Evolutionary conservation across 2,113 vertebrate species (phyloP).

Genomic region (Nettapus auritus): DNA sequence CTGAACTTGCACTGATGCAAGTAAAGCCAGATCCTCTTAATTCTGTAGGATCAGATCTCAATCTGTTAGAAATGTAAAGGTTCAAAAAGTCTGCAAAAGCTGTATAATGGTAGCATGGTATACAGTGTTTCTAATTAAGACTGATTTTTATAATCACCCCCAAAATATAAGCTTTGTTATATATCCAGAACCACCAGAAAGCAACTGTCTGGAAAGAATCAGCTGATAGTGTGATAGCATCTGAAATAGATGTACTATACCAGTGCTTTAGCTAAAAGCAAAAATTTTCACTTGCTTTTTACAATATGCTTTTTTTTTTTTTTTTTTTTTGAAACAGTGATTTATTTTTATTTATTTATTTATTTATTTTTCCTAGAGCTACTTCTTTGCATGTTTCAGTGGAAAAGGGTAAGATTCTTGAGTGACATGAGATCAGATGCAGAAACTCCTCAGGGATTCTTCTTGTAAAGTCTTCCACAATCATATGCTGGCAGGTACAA

Average conservation of each 20-base stretch:
- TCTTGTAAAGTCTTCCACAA: slow-evolving; percentile 15
- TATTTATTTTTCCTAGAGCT: background rate
- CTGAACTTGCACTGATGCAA: background rate
- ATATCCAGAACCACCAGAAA: background rate
- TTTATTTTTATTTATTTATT: background rate
- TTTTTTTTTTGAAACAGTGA: background rate
- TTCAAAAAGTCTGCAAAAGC: background rate
- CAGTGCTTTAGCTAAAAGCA: background rate
- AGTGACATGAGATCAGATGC: background rate
- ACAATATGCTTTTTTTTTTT: background rate
- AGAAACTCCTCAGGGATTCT: background rate
- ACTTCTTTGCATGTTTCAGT: background rate
- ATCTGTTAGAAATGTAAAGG: background rate
- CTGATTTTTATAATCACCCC: background rate
- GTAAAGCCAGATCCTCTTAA: background rate
- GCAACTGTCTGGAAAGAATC: background rate
- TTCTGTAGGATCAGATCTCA: background rate
- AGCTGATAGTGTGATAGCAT: background rate
- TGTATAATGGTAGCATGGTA: background rate
- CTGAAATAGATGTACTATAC: background rate
- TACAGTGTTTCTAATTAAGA: background rate
- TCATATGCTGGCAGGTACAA: background rate
- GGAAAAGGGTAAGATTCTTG: background rate
- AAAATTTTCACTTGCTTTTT: background rate
- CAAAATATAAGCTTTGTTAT: background rate